Percentiles rank a stretch among this genome's conserved stretches.
phyloP scores from a whole-genome alignment of 2,888 invertebrate genomes.

The Athripsodes cinereus region DNA sequence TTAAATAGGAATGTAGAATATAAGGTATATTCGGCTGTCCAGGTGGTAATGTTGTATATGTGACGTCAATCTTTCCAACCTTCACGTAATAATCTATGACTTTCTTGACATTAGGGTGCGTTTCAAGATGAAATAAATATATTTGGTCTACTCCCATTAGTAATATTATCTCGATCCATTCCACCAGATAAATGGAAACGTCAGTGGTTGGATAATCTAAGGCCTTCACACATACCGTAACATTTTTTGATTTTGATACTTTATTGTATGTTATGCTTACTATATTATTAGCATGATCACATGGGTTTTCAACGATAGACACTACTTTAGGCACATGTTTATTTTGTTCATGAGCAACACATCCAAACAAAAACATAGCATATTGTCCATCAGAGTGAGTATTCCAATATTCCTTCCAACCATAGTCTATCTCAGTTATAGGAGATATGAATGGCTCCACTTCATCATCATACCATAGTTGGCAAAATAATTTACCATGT shows the following conservation, averaged over 20 bases:
- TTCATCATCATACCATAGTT: conserved; percentile 82
- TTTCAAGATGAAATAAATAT: conserved; percentile 82
- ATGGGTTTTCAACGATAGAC: conserved; percentile 76
- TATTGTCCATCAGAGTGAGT: conserved; percentile 84
- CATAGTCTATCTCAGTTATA: conserved; percentile 84
- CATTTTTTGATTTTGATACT: conserved; percentile 67
- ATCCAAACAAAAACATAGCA: conserved; percentile 85
- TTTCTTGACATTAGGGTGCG: conserved; percentile 88
- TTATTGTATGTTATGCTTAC: conserved; percentile 74
- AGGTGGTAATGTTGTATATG: conserved; percentile 77
- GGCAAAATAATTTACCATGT: conserved; percentile 64
- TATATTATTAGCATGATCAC: conserved; percentile 80
- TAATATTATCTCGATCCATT: conserved; percentile 87
- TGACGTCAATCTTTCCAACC: conserved; percentile 64
- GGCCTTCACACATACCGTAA: conserved; percentile 91
- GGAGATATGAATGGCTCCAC: conserved; percentile 75
- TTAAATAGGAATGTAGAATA: conserved; percentile 81
- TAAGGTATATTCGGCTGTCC: conserved; percentile 85
- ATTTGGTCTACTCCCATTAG: conserved; percentile 86
- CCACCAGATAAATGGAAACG: conserved; percentile 78
- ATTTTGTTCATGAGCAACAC: conserved; percentile 75
- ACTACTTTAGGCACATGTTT: conserved; percentile 70
- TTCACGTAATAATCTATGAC: conserved; percentile 63
- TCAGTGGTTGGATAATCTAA: conserved; percentile 89
- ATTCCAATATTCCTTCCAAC: conserved; percentile 92